Conservation (phyloP, 2,888 invertebrate species). For the Cephus runcator region DNA sequence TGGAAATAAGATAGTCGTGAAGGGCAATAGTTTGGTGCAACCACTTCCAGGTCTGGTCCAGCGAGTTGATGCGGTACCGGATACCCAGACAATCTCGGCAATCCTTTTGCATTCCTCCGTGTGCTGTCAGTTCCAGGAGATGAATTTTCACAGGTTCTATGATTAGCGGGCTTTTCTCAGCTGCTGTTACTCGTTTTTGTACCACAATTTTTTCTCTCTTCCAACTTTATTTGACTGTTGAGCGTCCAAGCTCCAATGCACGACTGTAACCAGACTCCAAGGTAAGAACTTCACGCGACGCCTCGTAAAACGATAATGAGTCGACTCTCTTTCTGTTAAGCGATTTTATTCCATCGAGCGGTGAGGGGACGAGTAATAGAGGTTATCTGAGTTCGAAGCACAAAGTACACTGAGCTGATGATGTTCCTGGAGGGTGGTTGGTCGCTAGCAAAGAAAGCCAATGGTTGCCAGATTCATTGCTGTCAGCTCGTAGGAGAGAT, state of each 20-base stretch:
- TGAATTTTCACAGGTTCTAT: not conserved
- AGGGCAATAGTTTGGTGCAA: constrained; percentile 89
- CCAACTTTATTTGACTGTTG: not conserved
- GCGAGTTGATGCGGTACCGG: constrained; percentile 86
- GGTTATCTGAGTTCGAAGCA: constrained; percentile 60
- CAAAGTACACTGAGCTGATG: constrained; percentile 60
- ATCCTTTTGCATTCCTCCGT: constrained; percentile 72
- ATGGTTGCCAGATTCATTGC: not conserved
- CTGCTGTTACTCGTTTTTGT: not conserved
- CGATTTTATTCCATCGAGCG: constrained; percentile 34
- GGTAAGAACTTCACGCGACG: not conserved
- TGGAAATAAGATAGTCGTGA: constrained; percentile 87
- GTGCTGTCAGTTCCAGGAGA: constrained; percentile 55
- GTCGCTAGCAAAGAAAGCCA: not conserved
- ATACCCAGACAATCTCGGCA: constrained; percentile 88
- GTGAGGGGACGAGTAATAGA: constrained; percentile 29
- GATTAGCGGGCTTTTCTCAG: not conserved
- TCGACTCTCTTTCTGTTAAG: constrained; percentile 26
- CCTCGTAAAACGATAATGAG: not conserved
- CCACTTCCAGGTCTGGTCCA: constrained; percentile 96
- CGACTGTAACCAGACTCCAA: not conserved
- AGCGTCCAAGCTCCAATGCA: not conserved
- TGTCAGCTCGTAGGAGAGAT: not conserved
- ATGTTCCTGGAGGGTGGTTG: constrained; percentile 31
- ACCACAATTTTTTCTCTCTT: not conserved